Evolutionary conservation across 2,797 vertebrate genomes (phyloP), one percentile per base, ranked within the genome.

Genomic region (Protosalanx chinensis): DNA sequence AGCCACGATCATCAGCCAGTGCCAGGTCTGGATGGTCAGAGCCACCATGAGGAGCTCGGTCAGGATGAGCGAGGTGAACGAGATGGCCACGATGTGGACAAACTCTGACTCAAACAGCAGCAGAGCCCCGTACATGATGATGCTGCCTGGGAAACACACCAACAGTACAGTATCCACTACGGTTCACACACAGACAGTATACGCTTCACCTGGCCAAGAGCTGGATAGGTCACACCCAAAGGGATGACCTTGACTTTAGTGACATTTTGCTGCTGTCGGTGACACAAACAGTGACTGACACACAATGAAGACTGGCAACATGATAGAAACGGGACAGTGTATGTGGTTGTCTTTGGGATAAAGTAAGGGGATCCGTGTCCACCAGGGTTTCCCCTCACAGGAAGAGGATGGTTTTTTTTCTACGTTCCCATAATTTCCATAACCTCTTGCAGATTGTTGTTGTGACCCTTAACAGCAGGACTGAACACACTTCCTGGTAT

Each of bases 21-120:
- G 98, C 98, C 98, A 99, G 0, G 96, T 98, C 91, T 98, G 98
- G 53, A 99, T 94, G 0, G 98, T 98, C 77, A 99, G 86, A 0
- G 97, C 98, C 89, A 99, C 98, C 98, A 99, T 99, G 71, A 99
- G 93, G 73, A 99, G 89, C 93, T 99, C 98, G 0, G 98, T 99
- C 86, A 99, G 96, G 80, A 99, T 99, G 30, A 99, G 91, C 0
- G 98, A 94, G 0, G 98, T 99, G 93, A 99, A 99, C 73, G 98
- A 98, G 72, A 99, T 99, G 2, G 98, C 97, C 8, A 99, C 98
- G 4, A 98, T 96, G 83, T 99, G 98, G 80, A 99, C 96, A 16
- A 99, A 99, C 71, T 99, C 97, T 0, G 98, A 98, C 78, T 99
- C 98, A 1, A 99, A 99, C 30, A 99, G 95, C 78, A 99, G 92